phyloP scores from a whole-genome alignment of 1,140 invertebrate species.

The Aphidius ervi region DNA sequence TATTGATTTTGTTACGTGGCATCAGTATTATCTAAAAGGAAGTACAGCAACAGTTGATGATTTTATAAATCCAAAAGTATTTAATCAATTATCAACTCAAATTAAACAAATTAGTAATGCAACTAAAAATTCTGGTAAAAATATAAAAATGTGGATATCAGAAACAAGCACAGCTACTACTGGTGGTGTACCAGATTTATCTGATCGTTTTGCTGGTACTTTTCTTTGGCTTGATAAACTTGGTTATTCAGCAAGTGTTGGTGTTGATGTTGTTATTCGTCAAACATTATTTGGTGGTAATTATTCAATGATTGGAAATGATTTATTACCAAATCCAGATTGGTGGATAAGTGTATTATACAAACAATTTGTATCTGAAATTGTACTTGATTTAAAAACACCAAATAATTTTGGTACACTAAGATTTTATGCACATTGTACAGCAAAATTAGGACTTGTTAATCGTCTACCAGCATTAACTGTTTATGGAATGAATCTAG shows the following conservation, averaged over 20 bases:
- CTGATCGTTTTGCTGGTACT: conserved; percentile 63
- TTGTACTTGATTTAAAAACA: conserved; percentile 55
- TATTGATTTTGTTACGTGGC: conserved; percentile 62
- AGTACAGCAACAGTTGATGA: conserved; percentile 58
- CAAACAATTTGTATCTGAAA: conserved; percentile 65
- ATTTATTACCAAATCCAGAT: conserved; percentile 63
- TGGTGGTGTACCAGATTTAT: conserved; percentile 67
- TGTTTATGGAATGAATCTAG: conserved; percentile 62
- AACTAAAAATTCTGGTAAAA: conserved; percentile 47
- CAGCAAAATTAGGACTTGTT: conserved; percentile 45
- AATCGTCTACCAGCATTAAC: conserved; percentile 45
- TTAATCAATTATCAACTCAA: conserved; percentile 60
- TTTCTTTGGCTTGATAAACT: conserved; percentile 79
- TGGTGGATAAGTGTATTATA: conserved; percentile 71
- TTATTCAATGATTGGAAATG: conserved; percentile 64
- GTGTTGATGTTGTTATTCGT: conserved; percentile 64
- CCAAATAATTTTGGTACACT: conserved; percentile 44
- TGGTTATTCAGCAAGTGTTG: conserved; percentile 63
- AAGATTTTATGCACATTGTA: conserved; percentile 64
- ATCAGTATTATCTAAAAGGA: conserved; percentile 77
- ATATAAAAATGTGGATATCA: conserved; percentile 63
- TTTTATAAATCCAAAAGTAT: conserved; percentile 63
- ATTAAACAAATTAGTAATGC: conserved; percentile 56
- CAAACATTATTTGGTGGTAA: conserved; percentile 67
- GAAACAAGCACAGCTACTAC: conserved; percentile 75